Percentiles rank a stretch among this genome's conserved stretches.
Conservation (phyloP, 2,888 invertebrate genomes). For the Lasioglossum vierecki region DNA sequence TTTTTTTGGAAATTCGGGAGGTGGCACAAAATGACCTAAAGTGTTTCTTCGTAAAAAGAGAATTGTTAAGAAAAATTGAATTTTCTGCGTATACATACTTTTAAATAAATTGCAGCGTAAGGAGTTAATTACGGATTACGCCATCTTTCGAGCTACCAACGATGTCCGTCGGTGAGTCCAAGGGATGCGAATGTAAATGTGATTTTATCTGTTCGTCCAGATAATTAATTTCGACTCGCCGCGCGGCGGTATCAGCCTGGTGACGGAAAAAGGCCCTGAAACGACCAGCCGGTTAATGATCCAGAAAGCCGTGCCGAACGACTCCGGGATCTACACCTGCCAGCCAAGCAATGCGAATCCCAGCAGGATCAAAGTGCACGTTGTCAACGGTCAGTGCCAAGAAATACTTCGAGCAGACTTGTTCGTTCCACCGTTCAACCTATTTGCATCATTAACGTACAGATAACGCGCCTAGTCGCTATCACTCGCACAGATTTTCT, state of each 20-base stretch:
- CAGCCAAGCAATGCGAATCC: slow-evolving; percentile 87
- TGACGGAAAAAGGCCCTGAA: slow-evolving; percentile 84
- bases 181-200: neutral
- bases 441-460: neutral
- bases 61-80: neutral
- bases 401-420: neutral
- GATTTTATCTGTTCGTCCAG: slow-evolving; percentile 40
- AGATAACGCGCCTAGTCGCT: neutral
- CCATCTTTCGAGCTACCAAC: neutral
- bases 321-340: slow-evolving; percentile 84
- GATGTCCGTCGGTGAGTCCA: neutral
- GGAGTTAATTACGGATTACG: neutral
- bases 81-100: neutral
- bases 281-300: slow-evolving; percentile 84
- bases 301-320: slow-evolving; percentile 83
- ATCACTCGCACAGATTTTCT: neutral
- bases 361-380: slow-evolving; percentile 93
- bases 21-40: too few species aligned
- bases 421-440: neutral
- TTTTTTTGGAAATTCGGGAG: neutral
- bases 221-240: slow-evolving; percentile 83
- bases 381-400: slow-evolving; percentile 89
- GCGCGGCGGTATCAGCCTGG: slow-evolving; percentile 84
- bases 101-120: neutral
- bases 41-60: neutral